A percentile compares a stretch with the other conserved stretches of the same genome.
phyloP scores from a whole-genome alignment of 1,140 invertebrate genomes.

The Drosophila pachea region DNA sequence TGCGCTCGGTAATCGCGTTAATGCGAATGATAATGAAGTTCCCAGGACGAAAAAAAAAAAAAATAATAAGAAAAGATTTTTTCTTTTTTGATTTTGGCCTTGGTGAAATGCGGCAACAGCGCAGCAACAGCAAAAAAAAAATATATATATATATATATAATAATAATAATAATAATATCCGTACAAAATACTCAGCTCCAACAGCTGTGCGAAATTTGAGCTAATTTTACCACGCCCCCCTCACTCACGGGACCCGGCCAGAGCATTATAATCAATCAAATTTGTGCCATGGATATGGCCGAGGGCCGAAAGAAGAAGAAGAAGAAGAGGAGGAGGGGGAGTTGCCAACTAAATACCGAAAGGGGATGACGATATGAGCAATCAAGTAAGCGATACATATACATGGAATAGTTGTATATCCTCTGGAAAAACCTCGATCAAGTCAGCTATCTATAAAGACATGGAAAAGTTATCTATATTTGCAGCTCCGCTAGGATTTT shows the following conservation, averaged over 20 bases:
- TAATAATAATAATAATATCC: slow-evolving; percentile 9
- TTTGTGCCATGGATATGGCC: background rate
- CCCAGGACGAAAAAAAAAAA: slow-evolving; percentile 5
- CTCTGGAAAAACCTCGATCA: too few species aligned
- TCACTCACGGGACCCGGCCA: background rate
- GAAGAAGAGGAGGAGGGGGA: too few species aligned
- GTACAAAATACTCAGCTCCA: slow-evolving; percentile 1
- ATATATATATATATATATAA: background rate
- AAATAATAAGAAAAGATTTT: slow-evolving; percentile 3
- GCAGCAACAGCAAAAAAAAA: background rate
- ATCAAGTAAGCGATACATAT: too few species aligned
- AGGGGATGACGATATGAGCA: too few species aligned
- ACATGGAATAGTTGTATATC: too few species aligned
- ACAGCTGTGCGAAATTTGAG: slow-evolving; percentile 45
- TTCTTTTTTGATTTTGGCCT: slow-evolving; percentile 15
- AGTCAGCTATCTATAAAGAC: too few species aligned
- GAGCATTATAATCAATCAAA: slow-evolving; percentile 38
- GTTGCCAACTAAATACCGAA: too few species aligned
- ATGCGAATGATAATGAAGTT: slow-evolving; percentile 19
- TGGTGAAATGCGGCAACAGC: slow-evolving; percentile 6
- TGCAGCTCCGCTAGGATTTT: too few species aligned
- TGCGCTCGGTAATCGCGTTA: slow-evolving; percentile 9
- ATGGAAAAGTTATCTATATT: too few species aligned
- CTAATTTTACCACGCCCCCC: slow-evolving; percentile 16
- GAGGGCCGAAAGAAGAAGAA: background rate